These are phyloP conservation scores for Recurvirostra avosetta DNA, from an alignment of 2,113 vertebrate genomes.

Conservation along the genomic window DNA sequence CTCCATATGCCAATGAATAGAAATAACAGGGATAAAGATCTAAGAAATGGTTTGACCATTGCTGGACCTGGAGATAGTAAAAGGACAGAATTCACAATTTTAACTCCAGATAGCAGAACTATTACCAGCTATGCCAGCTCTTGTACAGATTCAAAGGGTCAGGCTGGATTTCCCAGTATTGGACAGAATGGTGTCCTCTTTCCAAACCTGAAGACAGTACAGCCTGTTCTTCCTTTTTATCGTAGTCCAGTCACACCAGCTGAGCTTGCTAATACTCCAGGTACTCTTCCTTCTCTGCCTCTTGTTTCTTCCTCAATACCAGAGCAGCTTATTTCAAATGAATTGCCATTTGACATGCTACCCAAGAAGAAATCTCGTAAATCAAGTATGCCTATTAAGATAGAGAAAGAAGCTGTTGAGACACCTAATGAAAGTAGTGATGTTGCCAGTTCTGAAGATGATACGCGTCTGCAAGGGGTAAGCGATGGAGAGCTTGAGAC, in stretches of 20 bases:
- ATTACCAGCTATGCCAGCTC: slow-evolving; percentile 77
- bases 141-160: slow-evolving; percentile 81
- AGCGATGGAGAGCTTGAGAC: slow-evolving; percentile 71
- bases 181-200: slow-evolving; percentile 90
- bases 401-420: slow-evolving; percentile 87
- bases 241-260: slow-evolving; percentile 91
- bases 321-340: slow-evolving; percentile 75
- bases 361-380: slow-evolving; percentile 99
- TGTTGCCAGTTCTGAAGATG: slow-evolving; percentile 82
- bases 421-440: slow-evolving; percentile 69
- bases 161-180: slow-evolving; percentile 73
- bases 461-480: slow-evolving; percentile 67
- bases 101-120: slow-evolving; percentile 76
- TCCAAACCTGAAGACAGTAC: slow-evolving; percentile 93
- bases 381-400: slow-evolving; percentile 98
- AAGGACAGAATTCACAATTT: slow-evolving; percentile 71
- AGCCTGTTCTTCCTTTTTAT: slow-evolving; percentile 95
- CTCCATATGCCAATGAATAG: slow-evolving; percentile 98
- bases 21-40: slow-evolving; percentile 93
- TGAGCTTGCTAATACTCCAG: slow-evolving; percentile 92
- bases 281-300: slow-evolving; percentile 90
- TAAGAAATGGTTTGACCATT: slow-evolving; percentile 77
- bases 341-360: slow-evolving; percentile 75
- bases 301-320: slow-evolving; percentile 88
- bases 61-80: slow-evolving; percentile 76